Conservation (phyloP, 1,140 invertebrate genomes). For the Gerris buenoi region DNA sequence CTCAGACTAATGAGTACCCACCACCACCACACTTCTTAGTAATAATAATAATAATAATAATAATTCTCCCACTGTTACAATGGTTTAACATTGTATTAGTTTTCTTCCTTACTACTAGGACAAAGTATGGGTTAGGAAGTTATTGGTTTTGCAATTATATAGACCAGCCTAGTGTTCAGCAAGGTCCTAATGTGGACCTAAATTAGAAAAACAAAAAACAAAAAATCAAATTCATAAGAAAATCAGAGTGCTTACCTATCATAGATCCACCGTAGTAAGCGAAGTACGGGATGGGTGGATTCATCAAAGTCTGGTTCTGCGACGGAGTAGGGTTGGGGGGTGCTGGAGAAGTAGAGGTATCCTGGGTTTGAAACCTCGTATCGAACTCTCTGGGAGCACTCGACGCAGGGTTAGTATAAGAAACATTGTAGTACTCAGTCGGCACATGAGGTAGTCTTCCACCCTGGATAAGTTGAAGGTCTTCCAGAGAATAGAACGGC, state of each 20-base stretch:
- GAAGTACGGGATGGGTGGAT: neutral
- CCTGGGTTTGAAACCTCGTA: neutral
- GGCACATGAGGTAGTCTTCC: neutral
- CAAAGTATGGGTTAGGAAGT: too few relatives aligned
- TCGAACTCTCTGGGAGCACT: neutral
- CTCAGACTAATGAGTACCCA: too few relatives aligned
- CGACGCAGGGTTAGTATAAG: neutral
- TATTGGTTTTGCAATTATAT: too few relatives aligned
- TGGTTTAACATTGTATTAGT: too few relatives aligned
- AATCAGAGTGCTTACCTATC: neutral
- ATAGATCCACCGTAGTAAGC: neutral
- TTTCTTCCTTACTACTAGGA: too few relatives aligned
- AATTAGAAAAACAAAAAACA: too few relatives aligned
- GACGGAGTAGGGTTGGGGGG: neutral
- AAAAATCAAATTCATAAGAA: too few relatives aligned
- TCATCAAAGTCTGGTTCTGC: slow-evolving; percentile 1
- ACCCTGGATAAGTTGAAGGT: neutral
- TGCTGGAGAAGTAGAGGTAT: neutral
- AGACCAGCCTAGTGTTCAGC: too few relatives aligned
- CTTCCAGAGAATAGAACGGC: neutral
- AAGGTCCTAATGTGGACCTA: too few relatives aligned
- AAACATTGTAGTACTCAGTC: neutral
- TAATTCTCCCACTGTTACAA: too few relatives aligned
- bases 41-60: too few relatives aligned
- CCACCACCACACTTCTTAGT: too few relatives aligned